Base-by-base conservation (phyloP, 2,797 vertebrate species). In the Anguilla obscura region DNA sequence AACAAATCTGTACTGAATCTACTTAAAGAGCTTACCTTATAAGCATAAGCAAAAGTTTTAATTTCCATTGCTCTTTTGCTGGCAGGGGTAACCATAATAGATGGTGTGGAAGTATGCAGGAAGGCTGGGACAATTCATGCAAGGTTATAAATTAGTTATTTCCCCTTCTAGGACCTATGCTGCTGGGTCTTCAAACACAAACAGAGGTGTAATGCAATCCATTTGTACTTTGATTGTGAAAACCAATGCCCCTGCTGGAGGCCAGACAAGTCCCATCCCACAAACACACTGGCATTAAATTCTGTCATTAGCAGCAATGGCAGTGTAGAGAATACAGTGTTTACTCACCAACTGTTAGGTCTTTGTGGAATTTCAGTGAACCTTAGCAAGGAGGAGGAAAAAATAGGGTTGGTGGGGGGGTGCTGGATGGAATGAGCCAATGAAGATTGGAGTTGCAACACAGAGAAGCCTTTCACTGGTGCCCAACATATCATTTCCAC, bases 301-400 rank as follows among this genome's bases (percentile, higher is more conserved):
- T 63, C 50, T 36, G 12, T 85, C 85, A 90, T 87, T 85, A 89
- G 76, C 76, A 85, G 82, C 88, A 88, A 89, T 84, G 63, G 48
- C 66, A 84, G 74, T 56, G 33, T 60, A 85, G 54, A 66, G 54
- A 56, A 83, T 50, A 45, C 85, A 89, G 56, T 50, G 85, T 89
- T 86, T 89, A 90, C 54, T 86, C 60, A 86, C 85, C 84, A 79
- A 83, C 76, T 86, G 80, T 86, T 89, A 86, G 58, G 82, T 89
- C 85, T 89, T 86, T 86, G 85, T 86, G 85, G 48, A 84, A 45
- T 21, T 84, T 63, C 79, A 60, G 60, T 84, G 85, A 86, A 86
- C 85, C 88, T 56, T 89, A 86, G n/a, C 79, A 54, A 58, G 40
- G 24, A 69, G 58, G 40, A 10, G 58, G 48, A 83, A n/a, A 74